Evolutionary conservation across 2,888 invertebrate species (phyloP).

Genomic region (Caenorhabditis japonica): DNA sequence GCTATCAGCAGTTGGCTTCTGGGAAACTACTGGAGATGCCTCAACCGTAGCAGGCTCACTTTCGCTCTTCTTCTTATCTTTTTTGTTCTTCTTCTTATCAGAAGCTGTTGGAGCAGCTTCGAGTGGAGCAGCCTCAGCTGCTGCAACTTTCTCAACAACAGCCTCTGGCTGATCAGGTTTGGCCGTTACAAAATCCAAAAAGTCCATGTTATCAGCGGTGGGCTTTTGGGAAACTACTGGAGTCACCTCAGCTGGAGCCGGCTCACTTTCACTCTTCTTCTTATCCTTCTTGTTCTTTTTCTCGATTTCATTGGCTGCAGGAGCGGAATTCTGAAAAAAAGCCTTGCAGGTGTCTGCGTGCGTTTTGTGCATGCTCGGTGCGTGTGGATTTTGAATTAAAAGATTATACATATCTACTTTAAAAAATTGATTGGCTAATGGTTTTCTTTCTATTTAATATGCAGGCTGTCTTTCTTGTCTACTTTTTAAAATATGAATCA

Average conservation of each 20-base stretch:
- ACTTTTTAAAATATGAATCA: not conserved
- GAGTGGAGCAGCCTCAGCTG: constrained; percentile 13
- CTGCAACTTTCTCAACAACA: constrained; percentile 3
- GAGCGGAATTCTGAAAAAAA: constrained; percentile 12
- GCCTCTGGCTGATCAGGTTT: constrained; percentile 27
- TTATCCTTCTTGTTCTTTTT: constrained; percentile 7
- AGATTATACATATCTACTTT: not conserved
- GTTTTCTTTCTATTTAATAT: not conserved
- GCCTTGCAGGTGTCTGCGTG: constrained; percentile 32
- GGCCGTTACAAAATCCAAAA: constrained; percentile 51
- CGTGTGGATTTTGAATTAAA: not conserved
- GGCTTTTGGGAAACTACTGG: constrained; percentile 17
- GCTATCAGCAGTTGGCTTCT: constrained; percentile 22
- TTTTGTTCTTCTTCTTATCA: constrained; percentile 26
- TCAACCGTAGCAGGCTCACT: not conserved
- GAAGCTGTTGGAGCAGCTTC: not conserved
- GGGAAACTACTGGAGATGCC: not conserved
- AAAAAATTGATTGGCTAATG: not conserved
- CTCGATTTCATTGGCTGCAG: not conserved
- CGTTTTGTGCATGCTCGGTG: constrained; percentile 22
- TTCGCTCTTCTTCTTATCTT: constrained; percentile 17
- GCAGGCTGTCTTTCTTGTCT: constrained; percentile 8
- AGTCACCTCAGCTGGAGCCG: constrained; percentile 19
- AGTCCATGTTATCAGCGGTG: constrained; percentile 53
- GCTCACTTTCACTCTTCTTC: constrained; percentile 9